These are phyloP conservation scores for Aselliscus stoliczkanus DNA, from an alignment of 2,797 vertebrate genomes.

Conservation along the genomic window DNA sequence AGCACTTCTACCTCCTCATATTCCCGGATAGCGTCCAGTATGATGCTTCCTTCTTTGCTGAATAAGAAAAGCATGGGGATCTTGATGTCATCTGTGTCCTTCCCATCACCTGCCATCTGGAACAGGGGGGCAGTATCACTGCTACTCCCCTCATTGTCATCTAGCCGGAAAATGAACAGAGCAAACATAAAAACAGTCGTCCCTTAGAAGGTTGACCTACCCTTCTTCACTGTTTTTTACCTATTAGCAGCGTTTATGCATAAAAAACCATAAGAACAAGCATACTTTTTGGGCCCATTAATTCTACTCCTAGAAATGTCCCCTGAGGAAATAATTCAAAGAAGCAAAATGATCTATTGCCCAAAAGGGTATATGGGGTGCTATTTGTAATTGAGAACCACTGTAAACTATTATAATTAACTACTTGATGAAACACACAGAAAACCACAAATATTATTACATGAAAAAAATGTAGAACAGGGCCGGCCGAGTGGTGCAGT, in stretches of 20 bases:
- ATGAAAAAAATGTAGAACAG: too few relatives aligned
- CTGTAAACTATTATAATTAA: background rate
- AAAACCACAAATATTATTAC: background rate
- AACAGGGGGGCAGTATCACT: slow-evolving; percentile 98
- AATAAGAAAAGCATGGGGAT: slow-evolving; percentile 97
- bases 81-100: slow-evolving; percentile 93
- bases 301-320: background rate
- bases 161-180: slow-evolving; percentile 76
- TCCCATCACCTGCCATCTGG: slow-evolving; percentile 99
- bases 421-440: background rate
- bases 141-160: slow-evolving; percentile 99
- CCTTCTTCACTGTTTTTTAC: background rate
- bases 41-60: slow-evolving; percentile 97
- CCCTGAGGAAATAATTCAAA: background rate
- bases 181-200: background rate
- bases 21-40: slow-evolving; percentile 93
- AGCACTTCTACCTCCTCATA: slow-evolving; percentile 96
- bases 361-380: background rate
- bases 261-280: background rate
- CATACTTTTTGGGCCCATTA: background rate
- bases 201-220: background rate
- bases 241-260: background rate
- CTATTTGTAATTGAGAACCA: background rate
- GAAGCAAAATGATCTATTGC: background rate
- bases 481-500: too few relatives aligned